Evolutionary conservation across 2,797 vertebrate species (phyloP), one percentile per base, ranked within the genome.

Genomic region (Gadopsis bispinosus): DNA sequence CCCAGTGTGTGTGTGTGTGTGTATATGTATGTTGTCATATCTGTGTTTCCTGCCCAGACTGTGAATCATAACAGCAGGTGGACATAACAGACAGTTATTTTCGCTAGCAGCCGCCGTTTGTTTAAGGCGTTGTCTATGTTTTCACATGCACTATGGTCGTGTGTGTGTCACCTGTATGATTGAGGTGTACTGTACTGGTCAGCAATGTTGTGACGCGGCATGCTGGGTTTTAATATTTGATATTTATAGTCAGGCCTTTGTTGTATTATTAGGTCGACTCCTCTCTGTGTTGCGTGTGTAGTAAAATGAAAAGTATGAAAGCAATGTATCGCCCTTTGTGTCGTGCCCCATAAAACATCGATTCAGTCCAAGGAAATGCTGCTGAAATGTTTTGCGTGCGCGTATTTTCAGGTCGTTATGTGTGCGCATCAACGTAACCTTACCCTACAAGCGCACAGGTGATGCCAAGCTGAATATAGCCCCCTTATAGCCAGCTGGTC

Each of bases 391-490:
- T 10, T 84, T 81, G 68, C 45, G 29, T 74, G 51, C 72, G 69
- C 84, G 63, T 80, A 72, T 83, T 83, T 87, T 68, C 71, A 22
- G 63, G 48, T 72, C 10, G 66, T 41, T 73, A 75, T 83, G 89
- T 80, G 87, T 54, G 75, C 39, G 71, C 54, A 75, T 83, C 76
- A 83, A 55, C 89, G 95, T 95, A 95, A 95, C 93, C 77, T 89
- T 90, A 95, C 60, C 93, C 93, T 81, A 70, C 29, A 26, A 81
- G 73, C 78, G 85, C 94, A 95, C 93, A 95, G 94, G 94, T 95
- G 94, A 95, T 92, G 91, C 91, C 84, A 87, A 81, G 91, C 94
- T 95, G 91, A 94, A 95, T 95, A 94, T 95, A 95, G 94, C 91
- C 81, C 81, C 84, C 87, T 84, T 79, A 87, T 86, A 87, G 90